These are phyloP conservation scores for Egretta garzetta DNA, from an alignment of 2,113 vertebrate genomes.

Conservation along the genomic window DNA sequence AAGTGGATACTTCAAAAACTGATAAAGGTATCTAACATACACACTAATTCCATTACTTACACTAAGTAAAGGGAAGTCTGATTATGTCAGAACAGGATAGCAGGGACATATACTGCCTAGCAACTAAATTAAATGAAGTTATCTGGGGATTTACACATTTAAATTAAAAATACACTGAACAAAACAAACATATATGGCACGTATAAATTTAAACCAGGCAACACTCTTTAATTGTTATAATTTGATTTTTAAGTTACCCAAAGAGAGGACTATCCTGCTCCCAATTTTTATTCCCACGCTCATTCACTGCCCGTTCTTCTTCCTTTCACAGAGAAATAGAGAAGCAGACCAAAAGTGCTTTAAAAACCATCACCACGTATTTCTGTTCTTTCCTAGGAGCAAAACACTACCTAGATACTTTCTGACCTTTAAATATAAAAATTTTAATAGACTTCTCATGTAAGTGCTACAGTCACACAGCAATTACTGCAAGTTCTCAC, in stretches of 20 bases:
- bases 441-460: neutral
- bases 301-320: neutral
- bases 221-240: neutral
- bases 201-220: neutral
- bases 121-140: neutral
- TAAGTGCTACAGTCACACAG: neutral
- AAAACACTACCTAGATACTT: neutral
- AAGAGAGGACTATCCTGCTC: neutral
- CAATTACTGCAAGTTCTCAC: neutral
- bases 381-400: neutral
- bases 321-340: neutral
- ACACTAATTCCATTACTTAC: neutral
- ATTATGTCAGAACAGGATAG: neutral
- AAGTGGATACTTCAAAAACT: neutral
- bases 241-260: neutral
- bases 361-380: neutral
- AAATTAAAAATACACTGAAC: neutral
- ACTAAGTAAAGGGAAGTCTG: neutral
- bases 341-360: neutral
- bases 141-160: neutral
- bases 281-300: neutral
- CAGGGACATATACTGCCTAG: neutral
- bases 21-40: neutral
- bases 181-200: neutral
- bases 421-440: neutral